A percentile compares a stretch with the other conserved stretches of the same genome.
Evolutionary conservation across 2,797 vertebrate species (phyloP).

Genomic region (Enteromius viviparus): DNA sequence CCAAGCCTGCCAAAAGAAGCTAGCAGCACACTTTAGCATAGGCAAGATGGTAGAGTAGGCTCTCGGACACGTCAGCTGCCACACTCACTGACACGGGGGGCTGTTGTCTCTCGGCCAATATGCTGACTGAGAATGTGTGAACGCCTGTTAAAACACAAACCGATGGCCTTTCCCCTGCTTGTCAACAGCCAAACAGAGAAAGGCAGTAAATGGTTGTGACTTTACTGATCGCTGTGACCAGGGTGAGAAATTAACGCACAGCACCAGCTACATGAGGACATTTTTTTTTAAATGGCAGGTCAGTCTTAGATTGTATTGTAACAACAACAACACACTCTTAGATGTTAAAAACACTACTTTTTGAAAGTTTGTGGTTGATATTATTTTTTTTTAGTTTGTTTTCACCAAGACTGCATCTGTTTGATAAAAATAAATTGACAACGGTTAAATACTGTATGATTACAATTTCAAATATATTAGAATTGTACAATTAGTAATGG

Average conservation of each 20-base stretch:
- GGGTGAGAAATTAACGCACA: not conserved
- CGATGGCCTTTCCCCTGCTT: conserved; percentile 42
- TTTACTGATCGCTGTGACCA: conserved; percentile 8
- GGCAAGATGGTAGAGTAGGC: conserved; percentile 30
- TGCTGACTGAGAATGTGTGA: conserved; percentile 61
- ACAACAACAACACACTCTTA: not conserved
- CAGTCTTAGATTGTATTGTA: not conserved
- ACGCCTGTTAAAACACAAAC: conserved; percentile 64
- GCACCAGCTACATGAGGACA: not conserved
- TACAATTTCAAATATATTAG: not conserved
- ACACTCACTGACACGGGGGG: conserved; percentile 47
- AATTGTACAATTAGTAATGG: not conserved
- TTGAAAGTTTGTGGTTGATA: not conserved
- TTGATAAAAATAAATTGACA: not conserved
- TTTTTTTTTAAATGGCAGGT: not conserved
- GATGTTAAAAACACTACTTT: not conserved
- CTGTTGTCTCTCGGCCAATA: conserved; percentile 56
- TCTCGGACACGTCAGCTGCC: conserved; percentile 41
- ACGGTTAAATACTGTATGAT: not conserved
- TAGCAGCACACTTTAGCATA: conserved; percentile 27
- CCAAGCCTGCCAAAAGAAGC: conserved; percentile 26
- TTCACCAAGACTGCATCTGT: not conserved
- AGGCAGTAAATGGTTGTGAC: conserved; percentile 1
- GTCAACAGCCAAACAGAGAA: conserved; percentile 37
- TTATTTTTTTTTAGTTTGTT: not conserved